These are phyloP conservation scores for Nomada ferruginata DNA, from an alignment of 2,888 invertebrate species.

Conservation along the genomic window DNA sequence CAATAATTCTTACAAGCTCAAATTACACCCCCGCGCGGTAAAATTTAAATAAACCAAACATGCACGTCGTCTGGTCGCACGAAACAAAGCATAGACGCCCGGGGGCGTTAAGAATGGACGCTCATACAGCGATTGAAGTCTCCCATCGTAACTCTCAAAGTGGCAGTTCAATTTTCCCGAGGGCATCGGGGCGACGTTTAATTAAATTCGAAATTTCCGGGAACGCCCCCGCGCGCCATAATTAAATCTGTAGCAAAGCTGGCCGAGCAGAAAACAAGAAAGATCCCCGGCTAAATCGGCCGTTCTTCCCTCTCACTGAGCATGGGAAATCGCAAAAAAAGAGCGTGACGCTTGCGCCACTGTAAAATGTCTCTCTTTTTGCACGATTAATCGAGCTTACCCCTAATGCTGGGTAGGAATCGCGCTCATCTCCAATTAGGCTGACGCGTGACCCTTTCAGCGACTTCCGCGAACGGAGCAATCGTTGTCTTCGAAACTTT, in stretches of 20 bases:
- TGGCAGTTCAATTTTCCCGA: constrained; percentile 12
- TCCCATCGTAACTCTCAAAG: constrained; percentile 9
- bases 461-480: constrained; percentile 39
- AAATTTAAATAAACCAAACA: not conserved
- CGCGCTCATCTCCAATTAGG: constrained; percentile 56
- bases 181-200: not conserved
- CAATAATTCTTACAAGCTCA: no score
- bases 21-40: no score
- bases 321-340: not conserved
- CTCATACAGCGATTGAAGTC: not conserved
- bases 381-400: constrained; percentile 40
- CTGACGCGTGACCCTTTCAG: constrained; percentile 32
- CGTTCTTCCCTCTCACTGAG: not conserved
- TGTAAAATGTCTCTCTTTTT: constrained; percentile 31
- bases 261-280: constrained; percentile 10
- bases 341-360: not conserved
- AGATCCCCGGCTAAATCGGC: not conserved
- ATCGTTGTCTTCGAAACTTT: constrained; percentile 64
- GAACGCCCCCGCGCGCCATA: not conserved
- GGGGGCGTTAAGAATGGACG: not conserved
- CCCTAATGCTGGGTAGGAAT: constrained; percentile 15
- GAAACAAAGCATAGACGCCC: not conserved
- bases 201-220: constrained; percentile 9
- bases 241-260: constrained; percentile 24
- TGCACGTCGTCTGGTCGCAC: no score